phyloP scores from a whole-genome alignment of 1,140 invertebrate species.

The Brachionus plicatilis region DNA sequence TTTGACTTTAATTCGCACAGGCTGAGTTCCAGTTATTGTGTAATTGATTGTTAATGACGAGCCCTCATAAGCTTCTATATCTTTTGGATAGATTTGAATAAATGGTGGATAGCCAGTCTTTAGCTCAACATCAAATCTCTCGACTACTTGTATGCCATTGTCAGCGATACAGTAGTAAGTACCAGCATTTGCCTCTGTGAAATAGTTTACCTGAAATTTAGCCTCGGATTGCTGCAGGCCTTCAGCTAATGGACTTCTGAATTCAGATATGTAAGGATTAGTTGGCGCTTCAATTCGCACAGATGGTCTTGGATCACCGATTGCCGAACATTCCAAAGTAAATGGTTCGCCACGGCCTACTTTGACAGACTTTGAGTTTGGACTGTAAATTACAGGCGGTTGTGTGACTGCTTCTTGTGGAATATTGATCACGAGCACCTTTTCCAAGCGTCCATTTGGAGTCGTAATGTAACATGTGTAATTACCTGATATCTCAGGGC shows the following conservation, averaged over 20 bases:
- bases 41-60: constrained; percentile 38
- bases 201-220: constrained; percentile 28
- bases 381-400: constrained; percentile 24
- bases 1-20: background rate
- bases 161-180: constrained; percentile 30
- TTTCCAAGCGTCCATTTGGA: background rate
- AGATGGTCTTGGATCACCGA: constrained; percentile 8
- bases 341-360: background rate
- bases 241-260: background rate
- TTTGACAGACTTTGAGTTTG: background rate
- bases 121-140: constrained; percentile 8
- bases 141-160: constrained; percentile 4
- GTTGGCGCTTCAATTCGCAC: constrained; percentile 10
- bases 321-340: constrained; percentile 13
- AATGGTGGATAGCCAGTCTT: constrained; percentile 10
- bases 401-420: background rate
- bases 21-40: constrained; percentile 23
- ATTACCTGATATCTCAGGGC: constrained; percentile 27
- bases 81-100: constrained; percentile 33
- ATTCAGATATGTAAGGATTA: background rate
- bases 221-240: background rate
- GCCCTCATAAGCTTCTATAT: constrained; percentile 24
- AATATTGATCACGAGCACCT: constrained; percentile 4
- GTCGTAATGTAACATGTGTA: constrained; percentile 22
- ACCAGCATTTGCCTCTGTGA: constrained; percentile 31